Base-by-base conservation (phyloP, 2,113 vertebrate species). In the Erinaceus europaeus region DNA sequence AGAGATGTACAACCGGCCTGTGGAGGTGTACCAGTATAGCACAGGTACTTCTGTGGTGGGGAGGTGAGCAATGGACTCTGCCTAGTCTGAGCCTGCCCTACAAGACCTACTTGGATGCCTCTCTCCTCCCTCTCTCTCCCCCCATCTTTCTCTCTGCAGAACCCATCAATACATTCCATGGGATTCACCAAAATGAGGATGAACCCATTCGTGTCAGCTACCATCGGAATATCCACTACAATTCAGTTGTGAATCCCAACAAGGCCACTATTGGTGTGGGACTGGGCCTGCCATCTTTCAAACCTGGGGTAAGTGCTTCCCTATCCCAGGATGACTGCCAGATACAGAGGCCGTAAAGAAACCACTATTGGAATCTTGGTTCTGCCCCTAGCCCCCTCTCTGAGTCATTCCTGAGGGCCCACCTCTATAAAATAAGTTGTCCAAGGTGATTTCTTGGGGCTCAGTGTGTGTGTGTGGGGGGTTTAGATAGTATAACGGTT, bases 131-230 rank as follows among this genome's bases (percentile, higher is more conserved):
- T 91, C 69, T 75, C 53, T 87, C n/a, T n/a, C n/a, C n/a, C n/a
- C n/a, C n/a, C n/a, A n/a, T n/a, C n/a, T n/a, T n/a, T 91, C 89
- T 91, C 69, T 75, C 53, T 87, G 3, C 95, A 99, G 98, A 99
- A 95, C 98, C 98, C 96, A 99, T 99, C 97, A 99, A 99, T 97
- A 99, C 98, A 79, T 99, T 99, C 97, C 98, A 99, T 72, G 98
- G 98, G 93, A 99, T 99, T 94, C 98, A 99, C 96, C 98, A 99
- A 97, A 98, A 98, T 80, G 98, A 99, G 82, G 98, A 99, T 40
- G 98, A 99, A 92, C 98, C 98, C 88, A 99, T 99, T 97, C 98
- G 98, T 92, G 98, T 99, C 86, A 99, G 98, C 97, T 99, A 99
- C 95, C 98, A 99, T 94, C 97, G 98, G 78, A 99, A 99, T 97